These are phyloP conservation scores for Adelphocoris suturalis DNA, from an alignment of 2,888 invertebrate genomes.

Conservation along the genomic window DNA sequence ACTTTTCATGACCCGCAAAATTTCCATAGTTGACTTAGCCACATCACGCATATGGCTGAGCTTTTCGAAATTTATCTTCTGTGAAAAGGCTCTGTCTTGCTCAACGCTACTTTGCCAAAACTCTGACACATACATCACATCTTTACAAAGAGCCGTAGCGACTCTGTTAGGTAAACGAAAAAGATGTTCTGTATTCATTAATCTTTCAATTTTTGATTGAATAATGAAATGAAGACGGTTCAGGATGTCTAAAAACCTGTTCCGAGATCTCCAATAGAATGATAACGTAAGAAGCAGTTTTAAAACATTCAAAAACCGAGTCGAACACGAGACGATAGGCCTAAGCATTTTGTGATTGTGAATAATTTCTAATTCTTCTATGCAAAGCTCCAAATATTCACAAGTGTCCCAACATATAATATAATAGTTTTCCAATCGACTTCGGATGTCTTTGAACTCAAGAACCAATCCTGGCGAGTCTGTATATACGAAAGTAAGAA, in stretches of 20 bases:
- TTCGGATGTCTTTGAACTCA: constrained; percentile 46
- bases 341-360: constrained; percentile 50
- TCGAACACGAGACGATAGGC: constrained; percentile 28
- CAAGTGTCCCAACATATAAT: constrained; percentile 61
- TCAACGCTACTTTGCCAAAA: constrained; percentile 61
- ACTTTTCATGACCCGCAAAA: constrained; percentile 49
- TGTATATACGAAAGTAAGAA: constrained; percentile 19
- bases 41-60: constrained; percentile 41
- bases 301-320: constrained; percentile 22
- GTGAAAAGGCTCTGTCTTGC: constrained; percentile 58
- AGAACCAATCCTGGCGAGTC: background rate
- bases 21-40: constrained; percentile 13
- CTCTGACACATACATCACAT: constrained; percentile 38
- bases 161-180: constrained; percentile 48
- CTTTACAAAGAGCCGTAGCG: constrained; percentile 40
- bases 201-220: constrained; percentile 40
- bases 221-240: constrained; percentile 55
- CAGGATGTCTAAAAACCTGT: constrained; percentile 58
- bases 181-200: constrained; percentile 37
- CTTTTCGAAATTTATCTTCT: constrained; percentile 60
- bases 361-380: constrained; percentile 25
- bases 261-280: constrained; percentile 47
- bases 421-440: constrained; percentile 38
- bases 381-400: constrained; percentile 51
- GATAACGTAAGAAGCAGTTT: constrained; percentile 49